Percentiles rank a stretch among this genome's conserved stretches.
Evolutionary conservation across 2,797 vertebrate species (phyloP).

Genomic region (Protonibea diacanthus): DNA sequence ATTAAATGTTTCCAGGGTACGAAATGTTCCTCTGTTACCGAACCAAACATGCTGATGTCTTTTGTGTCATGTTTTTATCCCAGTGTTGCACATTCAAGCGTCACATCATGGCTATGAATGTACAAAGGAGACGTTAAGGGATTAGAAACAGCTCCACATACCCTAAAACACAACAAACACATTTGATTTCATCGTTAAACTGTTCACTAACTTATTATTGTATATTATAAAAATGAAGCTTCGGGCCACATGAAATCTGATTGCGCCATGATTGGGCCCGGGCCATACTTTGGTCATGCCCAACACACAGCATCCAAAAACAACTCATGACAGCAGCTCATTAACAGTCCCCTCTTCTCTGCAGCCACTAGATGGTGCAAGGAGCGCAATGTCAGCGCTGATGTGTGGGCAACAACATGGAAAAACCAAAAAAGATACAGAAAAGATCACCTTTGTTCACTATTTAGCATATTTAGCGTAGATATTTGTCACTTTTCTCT

Average conservation of each 20-base stretch:
- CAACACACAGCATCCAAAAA: too few relatives aligned
- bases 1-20: too few relatives aligned
- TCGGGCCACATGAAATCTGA: too few relatives aligned
- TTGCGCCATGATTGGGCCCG: too few relatives aligned
- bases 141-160: not conserved
- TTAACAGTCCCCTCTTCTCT: not conserved
- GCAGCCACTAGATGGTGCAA: conserved; percentile 36
- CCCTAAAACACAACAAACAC: too few relatives aligned
- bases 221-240: too few relatives aligned
- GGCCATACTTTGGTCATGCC: too few relatives aligned
- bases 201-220: too few relatives aligned
- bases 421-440: not conserved
- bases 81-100: not conserved
- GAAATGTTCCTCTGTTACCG: not conserved
- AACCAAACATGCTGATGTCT: not conserved
- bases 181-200: too few relatives aligned
- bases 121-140: too few relatives aligned
- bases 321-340: not conserved
- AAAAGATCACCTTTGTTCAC: too few relatives aligned
- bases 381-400: not conserved
- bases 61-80: not conserved
- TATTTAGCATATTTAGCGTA: not conserved
- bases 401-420: not conserved
- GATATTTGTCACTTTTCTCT: not conserved
- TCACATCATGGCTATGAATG: too few relatives aligned